Evolutionary conservation across 2,888 invertebrate species (phyloP), one percentile per base, ranked within the genome.

Genomic region (Drosophila meridionalis): DNA sequence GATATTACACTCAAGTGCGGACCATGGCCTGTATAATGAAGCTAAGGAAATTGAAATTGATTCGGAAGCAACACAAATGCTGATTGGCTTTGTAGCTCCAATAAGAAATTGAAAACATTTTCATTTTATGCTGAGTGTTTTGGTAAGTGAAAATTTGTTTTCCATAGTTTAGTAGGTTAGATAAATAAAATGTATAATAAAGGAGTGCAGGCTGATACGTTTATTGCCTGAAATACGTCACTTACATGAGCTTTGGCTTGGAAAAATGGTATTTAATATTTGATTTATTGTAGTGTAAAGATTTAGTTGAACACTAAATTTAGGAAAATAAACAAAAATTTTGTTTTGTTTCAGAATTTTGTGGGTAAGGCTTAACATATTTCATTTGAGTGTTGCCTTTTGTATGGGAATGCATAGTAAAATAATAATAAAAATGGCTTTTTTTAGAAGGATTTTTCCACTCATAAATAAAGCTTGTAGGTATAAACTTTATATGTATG

Each of bases 11-110:
- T 30, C 14, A 20, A 30, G 20, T 28, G n/a, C 34, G 20, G 65
- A 28, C 32, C 34, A 11, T 48, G 55, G 32, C 26, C 45, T 40
- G 43, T 7, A 55, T 28, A 28, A n/a, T 12, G n/a, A 26, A 30
- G 42, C 32, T 26, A 38, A 64, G 26, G 40, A 8, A 38, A 55
- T 55, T 34, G 43, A 45, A 26, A 58, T 58, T 34, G 57, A 30
- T 43, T 32, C 12, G 6, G 9, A 2, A 12, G 52, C 20, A 7
- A n/a, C 32, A 32, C 0, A 32, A 50, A 20, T 11, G 8, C 14
- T 26, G 52, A 52, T 52, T 48, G 30, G 48, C 6, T 47, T 7
- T 14, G 8, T 7, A 28, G 8, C 1, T 30, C 3, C n/a, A 30
- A 32, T n/a, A 50, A 14, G 6, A 32, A 32, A 32, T 12, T 47